phyloP scores from a whole-genome alignment of 1,140 invertebrate genomes.

The Drosophila grimshawi region DNA sequence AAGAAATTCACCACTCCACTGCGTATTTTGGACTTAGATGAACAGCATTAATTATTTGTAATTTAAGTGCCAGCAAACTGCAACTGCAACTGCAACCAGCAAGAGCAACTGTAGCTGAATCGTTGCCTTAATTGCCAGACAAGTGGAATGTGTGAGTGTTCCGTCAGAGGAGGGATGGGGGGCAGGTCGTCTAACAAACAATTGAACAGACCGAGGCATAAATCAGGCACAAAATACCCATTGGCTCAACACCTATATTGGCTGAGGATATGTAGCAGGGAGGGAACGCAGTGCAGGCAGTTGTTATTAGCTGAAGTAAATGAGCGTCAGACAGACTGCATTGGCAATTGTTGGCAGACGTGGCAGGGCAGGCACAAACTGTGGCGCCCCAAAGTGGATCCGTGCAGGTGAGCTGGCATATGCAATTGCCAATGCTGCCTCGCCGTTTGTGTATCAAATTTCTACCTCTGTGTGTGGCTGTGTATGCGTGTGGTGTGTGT shows the following conservation, averaged over 20 bases:
- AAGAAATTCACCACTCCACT: not conserved
- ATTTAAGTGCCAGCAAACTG: slow-evolving; percentile 21
- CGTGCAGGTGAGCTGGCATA: slow-evolving; percentile 12
- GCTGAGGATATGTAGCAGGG: not conserved
- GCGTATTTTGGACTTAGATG: slow-evolving; percentile 9
- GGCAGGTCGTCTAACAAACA: slow-evolving; percentile 40
- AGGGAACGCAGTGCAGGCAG: not conserved
- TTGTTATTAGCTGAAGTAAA: slow-evolving; percentile 19
- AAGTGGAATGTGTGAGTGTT: slow-evolving; percentile 5
- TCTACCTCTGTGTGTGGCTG: not conserved
- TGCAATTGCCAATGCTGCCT: slow-evolving; percentile 7
- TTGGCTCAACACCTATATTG: slow-evolving; percentile 56
- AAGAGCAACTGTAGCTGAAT: not conserved
- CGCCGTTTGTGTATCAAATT: not conserved
- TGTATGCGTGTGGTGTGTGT: not conserved
- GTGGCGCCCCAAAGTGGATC: not conserved
- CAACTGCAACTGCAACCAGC: not conserved
- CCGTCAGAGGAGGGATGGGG: not conserved
- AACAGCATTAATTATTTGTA: slow-evolving; percentile 38
- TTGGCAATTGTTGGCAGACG: slow-evolving; percentile 14
- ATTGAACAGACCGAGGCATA: slow-evolving; percentile 47
- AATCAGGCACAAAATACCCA: slow-evolving; percentile 46
- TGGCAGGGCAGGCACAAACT: not conserved
- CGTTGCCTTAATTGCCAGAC: slow-evolving; percentile 27
- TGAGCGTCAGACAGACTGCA: slow-evolving; percentile 23